Evolutionary conservation across 1,140 invertebrate genomes (phyloP).

Genomic region (Tetranychus urticae): DNA sequence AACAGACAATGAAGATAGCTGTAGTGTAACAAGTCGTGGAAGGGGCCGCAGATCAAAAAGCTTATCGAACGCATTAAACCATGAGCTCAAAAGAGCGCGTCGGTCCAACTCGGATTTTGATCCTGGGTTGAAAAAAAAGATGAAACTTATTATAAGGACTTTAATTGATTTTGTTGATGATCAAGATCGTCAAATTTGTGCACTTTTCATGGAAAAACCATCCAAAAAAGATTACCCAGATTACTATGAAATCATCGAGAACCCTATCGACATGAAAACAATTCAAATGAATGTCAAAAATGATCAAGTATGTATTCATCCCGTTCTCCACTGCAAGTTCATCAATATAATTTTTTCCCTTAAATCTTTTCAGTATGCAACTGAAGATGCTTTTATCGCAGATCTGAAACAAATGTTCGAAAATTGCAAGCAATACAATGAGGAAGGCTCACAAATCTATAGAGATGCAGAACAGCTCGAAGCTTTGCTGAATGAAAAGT

Average conservation of each 20-base stretch:
- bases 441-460: conserved; percentile 79
- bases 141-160: conserved; percentile 21
- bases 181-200: conserved; percentile 57
- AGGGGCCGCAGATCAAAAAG: conserved; percentile 24
- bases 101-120: conserved; percentile 13
- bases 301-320: conserved; percentile 21
- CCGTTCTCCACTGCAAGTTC: background rate
- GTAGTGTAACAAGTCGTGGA: background rate
- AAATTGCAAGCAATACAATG: conserved; percentile 86
- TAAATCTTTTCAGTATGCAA: conserved; percentile 25
- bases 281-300: conserved; percentile 71
- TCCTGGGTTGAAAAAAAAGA: conserved; percentile 17
- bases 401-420: conserved; percentile 73
- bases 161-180: conserved; percentile 35
- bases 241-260: conserved; percentile 78
- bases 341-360: background rate
- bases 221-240: conserved; percentile 84
- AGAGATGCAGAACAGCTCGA: conserved; percentile 76
- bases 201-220: conserved; percentile 87
- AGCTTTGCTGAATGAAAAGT: conserved; percentile 52
- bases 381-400: conserved; percentile 34
- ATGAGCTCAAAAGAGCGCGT: conserved; percentile 6
- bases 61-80: conserved; percentile 31
- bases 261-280: conserved; percentile 81
- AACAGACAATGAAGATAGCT: conserved; percentile 1